Conservation (phyloP, 2,888 invertebrate genomes). For the Bellardia pandia region DNA sequence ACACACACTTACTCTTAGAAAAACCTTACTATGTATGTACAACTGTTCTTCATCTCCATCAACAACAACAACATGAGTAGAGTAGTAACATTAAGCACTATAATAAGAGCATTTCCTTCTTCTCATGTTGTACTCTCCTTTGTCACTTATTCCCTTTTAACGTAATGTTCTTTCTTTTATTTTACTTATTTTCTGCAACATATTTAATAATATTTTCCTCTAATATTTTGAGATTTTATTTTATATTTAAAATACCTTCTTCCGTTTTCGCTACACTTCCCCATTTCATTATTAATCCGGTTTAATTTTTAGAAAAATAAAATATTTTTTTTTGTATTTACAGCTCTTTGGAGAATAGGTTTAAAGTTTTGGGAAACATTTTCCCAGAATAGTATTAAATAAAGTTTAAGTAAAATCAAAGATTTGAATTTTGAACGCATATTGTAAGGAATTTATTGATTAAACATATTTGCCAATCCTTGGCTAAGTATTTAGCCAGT, state of each 20-base stretch:
- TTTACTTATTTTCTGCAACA: background rate
- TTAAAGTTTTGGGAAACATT: background rate
- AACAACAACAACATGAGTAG: background rate
- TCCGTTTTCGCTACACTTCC: background rate
- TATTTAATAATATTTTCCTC: conserved; percentile 15
- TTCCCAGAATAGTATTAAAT: background rate
- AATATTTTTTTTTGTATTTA: background rate
- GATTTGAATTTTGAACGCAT: background rate
- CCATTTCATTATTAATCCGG: conserved; percentile 5
- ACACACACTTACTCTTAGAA: background rate
- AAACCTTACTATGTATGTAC: conserved; percentile 9
- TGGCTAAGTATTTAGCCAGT: too few species aligned
- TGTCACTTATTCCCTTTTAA: background rate
- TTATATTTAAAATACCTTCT: conserved; percentile 26
- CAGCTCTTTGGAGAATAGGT: background rate
- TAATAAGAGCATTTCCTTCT: conserved; percentile 52
- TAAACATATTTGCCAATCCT: background rate
- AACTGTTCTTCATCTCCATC: conserved; percentile 57
- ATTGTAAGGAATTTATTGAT: background rate
- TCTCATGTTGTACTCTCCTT: background rate
- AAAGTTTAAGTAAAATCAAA: conserved; percentile 11
- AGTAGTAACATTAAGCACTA: conserved; percentile 57
- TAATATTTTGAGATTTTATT: conserved; percentile 37
- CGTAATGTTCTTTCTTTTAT: conserved; percentile 39
- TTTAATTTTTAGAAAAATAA: conserved; percentile 27